These are phyloP conservation scores for Balaenoptera acutorostrata DNA, from an alignment of 2,113 vertebrate species.

Conservation along the genomic window DNA sequence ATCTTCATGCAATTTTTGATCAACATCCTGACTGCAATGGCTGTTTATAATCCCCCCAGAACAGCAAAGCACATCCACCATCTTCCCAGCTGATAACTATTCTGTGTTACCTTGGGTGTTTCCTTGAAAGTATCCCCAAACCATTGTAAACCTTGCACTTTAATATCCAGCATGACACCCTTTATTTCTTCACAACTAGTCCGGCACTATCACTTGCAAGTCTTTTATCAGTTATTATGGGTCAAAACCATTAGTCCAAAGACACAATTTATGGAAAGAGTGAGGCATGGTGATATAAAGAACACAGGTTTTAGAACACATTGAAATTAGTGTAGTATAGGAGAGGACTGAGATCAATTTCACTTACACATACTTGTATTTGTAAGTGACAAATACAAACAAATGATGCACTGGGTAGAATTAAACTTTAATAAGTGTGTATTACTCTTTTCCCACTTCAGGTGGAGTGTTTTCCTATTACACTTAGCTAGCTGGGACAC, in stretches of 20 bases:
- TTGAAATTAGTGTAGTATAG: neutral
- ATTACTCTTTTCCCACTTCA: neutral
- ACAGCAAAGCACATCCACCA: neutral
- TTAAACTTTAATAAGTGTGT: neutral
- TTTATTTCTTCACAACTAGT: neutral
- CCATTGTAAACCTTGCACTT: neutral
- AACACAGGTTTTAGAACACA: neutral
- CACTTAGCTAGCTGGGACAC: neutral
- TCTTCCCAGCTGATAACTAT: neutral
- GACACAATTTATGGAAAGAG: neutral
- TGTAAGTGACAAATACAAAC: neutral
- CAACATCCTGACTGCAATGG: neutral
- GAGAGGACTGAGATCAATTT: neutral
- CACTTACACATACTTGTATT: neutral
- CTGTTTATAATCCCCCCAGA: neutral
- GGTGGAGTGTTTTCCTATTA: neutral
- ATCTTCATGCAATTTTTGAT: neutral
- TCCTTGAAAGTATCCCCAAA: neutral
- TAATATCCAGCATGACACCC: neutral
- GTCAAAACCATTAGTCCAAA: neutral
- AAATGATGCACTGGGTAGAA: neutral
- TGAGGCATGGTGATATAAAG: neutral
- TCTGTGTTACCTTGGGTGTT: neutral
- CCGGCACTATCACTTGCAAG: neutral
- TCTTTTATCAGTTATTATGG: neutral